A percentile compares a stretch with the other conserved stretches of the same genome.
Conservation (phyloP, 1,140 invertebrate genomes). For the Hycleus cichorii region DNA sequence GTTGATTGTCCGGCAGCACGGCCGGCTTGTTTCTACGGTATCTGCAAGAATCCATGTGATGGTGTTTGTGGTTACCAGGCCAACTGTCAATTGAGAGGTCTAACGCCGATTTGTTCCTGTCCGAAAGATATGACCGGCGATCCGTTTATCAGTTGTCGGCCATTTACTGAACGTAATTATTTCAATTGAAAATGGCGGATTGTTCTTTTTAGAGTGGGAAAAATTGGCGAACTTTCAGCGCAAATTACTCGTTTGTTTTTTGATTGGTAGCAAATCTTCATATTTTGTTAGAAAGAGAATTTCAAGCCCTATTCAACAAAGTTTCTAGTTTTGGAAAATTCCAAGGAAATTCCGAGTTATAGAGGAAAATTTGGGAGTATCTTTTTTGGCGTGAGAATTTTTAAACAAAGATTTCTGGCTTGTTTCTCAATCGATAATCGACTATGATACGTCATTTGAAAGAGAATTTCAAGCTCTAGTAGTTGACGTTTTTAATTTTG, state of each 20-base stretch:
- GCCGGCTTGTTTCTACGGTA: conserved; percentile 72
- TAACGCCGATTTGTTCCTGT: conserved; percentile 77
- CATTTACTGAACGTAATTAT: conserved; percentile 63
- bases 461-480: too few relatives aligned
- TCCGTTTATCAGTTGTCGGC: conserved; percentile 73
- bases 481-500: too few relatives aligned
- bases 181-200: neutral
- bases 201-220: neutral
- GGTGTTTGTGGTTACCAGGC: conserved; percentile 74
- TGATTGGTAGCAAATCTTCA: too few relatives aligned
- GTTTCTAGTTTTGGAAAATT: neutral
- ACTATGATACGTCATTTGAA: too few relatives aligned
- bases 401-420: too few relatives aligned
- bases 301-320: too few relatives aligned
- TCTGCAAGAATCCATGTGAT: conserved; percentile 73
- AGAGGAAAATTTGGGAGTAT: neutral
- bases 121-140: conserved; percentile 80
- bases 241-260: too few relatives aligned
- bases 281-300: too few relatives aligned
- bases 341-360: too few relatives aligned
- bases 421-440: too few relatives aligned
- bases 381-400: too few relatives aligned
- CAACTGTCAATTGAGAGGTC: conserved; percentile 66
- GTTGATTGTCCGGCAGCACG: conserved; percentile 66
- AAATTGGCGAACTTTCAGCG: too few relatives aligned